phyloP scores from a whole-genome alignment of 2,888 invertebrate genomes.

The Drosophila nr. medialis region DNA sequence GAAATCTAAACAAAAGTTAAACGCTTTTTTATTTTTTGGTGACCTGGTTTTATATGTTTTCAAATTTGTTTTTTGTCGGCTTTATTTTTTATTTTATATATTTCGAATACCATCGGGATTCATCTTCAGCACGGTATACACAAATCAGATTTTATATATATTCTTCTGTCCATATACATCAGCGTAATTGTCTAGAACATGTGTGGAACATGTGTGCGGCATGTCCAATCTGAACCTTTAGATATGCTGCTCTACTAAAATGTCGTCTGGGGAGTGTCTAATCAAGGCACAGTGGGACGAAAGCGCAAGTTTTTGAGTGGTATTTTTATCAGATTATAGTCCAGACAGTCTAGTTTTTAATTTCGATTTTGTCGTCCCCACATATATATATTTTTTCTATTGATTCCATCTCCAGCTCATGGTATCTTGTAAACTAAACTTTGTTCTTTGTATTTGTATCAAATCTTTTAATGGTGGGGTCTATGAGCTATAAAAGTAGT shows the following conservation, averaged over 20 bases:
- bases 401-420: background rate
- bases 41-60: background rate
- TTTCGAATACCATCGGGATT: too few relatives aligned
- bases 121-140: background rate
- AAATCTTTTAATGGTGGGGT: background rate
- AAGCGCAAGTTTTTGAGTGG: background rate
- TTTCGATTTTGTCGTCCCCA: too few relatives aligned
- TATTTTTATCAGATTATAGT: background rate
- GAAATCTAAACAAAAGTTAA: background rate
- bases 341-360: background rate
- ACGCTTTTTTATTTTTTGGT: background rate
- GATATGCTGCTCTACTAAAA: background rate
- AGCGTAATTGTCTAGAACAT: background rate
- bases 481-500: background rate
- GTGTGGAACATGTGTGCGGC: background rate
- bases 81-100: background rate
- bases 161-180: background rate
- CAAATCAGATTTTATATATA: background rate
- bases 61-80: background rate
- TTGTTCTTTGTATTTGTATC: too few relatives aligned
- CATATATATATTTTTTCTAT: too few relatives aligned
- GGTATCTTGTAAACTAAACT: too few relatives aligned
- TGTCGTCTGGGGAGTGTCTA: background rate
- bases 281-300: background rate
- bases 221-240: background rate